These are phyloP conservation scores for Lepidurus arcticus DNA, from an alignment of 1,140 invertebrate species.

Conservation along the genomic window DNA sequence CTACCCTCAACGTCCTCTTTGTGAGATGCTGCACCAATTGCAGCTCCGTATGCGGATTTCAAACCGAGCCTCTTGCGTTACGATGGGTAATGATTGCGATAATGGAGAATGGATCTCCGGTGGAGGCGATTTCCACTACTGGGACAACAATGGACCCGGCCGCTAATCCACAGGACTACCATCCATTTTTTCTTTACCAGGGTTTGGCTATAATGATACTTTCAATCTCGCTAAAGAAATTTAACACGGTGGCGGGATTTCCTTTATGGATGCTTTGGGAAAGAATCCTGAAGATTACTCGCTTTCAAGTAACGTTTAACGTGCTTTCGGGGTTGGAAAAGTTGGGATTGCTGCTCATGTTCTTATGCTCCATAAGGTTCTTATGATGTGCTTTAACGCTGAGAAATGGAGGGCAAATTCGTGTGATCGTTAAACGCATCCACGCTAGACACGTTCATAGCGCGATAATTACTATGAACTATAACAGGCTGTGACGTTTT, in stretches of 20 bases:
- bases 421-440: neutral
- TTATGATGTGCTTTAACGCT: too few relatives aligned
- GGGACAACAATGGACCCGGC: conserved; percentile 16
- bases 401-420: neutral
- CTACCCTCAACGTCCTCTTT: neutral
- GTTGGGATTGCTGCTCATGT: too few relatives aligned
- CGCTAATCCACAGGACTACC: neutral
- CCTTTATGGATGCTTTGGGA: too few relatives aligned
- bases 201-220: neutral
- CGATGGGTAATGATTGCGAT: neutral
- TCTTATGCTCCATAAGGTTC: too few relatives aligned
- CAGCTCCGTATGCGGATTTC: neutral
- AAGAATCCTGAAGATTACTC: too few relatives aligned
- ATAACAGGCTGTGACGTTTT: neutral
- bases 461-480: neutral
- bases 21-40: neutral
- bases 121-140: neutral
- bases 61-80: neutral
- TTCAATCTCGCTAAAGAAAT: neutral
- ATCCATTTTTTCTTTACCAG: neutral
- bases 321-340: too few relatives aligned
- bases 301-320: too few relatives aligned
- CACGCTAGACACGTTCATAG: too few relatives aligned
- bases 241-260: too few relatives aligned
- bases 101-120: neutral